Percentiles rank a stretch among this genome's conserved stretches.
These are phyloP conservation scores for Slavum lentiscoides DNA, from an alignment of 2,888 invertebrate species.

Conservation along the genomic window DNA sequence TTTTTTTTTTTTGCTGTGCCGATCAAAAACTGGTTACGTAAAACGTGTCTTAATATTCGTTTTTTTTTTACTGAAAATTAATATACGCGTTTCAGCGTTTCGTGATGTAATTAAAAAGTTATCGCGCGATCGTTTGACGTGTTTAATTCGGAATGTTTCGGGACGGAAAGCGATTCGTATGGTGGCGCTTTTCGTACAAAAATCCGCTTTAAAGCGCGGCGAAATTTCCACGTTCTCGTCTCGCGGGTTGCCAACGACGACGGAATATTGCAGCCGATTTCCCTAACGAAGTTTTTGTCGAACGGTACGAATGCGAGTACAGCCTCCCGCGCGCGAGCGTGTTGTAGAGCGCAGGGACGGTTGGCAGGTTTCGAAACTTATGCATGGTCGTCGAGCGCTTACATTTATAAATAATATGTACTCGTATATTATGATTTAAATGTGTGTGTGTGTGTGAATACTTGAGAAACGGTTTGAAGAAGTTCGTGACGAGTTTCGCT, in stretches of 20 bases:
- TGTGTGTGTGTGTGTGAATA: slow-evolving; percentile 17
- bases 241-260: background rate
- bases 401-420: background rate
- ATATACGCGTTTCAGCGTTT: background rate
- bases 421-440: background rate
- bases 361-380: background rate
- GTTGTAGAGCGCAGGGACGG: no score
- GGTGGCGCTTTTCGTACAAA: background rate
- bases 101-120: slow-evolving; percentile 20
- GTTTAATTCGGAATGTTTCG: slow-evolving; percentile 20
- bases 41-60: no score
- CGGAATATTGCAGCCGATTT: slow-evolving; percentile 41
- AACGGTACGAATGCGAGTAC: slow-evolving; percentile 29
- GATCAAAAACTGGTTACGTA: no score
- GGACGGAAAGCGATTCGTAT: background rate
- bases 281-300: slow-evolving; percentile 44
- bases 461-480: slow-evolving; percentile 31
- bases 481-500: slow-evolving; percentile 17
- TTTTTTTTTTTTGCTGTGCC: no score
- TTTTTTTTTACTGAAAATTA: no score
- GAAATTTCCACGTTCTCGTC: slow-evolving; percentile 6
- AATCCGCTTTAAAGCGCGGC: slow-evolving; percentile 31
- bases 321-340: no score
- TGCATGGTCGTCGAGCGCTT: background rate
- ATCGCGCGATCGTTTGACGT: slow-evolving; percentile 3